A percentile compares a stretch with the other conserved stretches of the same genome.
phyloP scores from a whole-genome alignment of 2,113 vertebrate genomes.

The Lepus americanus region DNA sequence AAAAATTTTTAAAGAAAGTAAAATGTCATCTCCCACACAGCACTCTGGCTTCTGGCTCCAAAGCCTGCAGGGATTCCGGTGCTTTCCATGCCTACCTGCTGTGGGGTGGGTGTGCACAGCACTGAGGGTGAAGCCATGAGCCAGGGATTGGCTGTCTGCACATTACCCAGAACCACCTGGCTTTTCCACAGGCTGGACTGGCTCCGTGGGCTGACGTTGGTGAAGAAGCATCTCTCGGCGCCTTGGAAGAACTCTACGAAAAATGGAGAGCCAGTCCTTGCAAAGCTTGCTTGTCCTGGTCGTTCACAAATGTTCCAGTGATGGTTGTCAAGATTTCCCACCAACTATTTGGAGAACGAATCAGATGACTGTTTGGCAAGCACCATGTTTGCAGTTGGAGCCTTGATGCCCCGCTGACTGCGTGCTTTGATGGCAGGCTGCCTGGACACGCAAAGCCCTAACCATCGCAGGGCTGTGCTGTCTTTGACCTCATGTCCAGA shows the following conservation, averaged over 20 bases:
- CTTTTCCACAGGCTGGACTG: background rate
- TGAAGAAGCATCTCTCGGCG: background rate
- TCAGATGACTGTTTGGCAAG: constrained; percentile 32
- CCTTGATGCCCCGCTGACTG: background rate
- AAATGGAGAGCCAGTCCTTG: background rate
- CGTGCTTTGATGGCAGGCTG: background rate
- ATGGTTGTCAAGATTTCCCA: constrained; percentile 50
- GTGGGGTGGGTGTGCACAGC: accelerated
- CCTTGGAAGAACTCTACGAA: background rate
- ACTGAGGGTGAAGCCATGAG: background rate
- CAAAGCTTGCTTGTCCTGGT: background rate
- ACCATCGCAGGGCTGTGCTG: background rate
- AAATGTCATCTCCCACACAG: background rate
- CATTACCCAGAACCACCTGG: accelerated
- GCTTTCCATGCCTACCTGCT: accelerated
- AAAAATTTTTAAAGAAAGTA: background rate
- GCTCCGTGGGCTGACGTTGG: too few relatives aligned
- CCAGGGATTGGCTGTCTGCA: background rate
- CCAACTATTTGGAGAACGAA: constrained; percentile 17
- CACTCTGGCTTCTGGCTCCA: background rate
- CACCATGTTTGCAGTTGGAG: background rate
- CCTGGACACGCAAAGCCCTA: background rate
- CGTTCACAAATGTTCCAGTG: constrained; percentile 14
- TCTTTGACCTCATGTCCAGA: constrained; percentile 37
- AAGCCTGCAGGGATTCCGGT: too few relatives aligned